Conservation (phyloP, 2,113 vertebrate genomes). For the Atlantisia rogersi region DNA sequence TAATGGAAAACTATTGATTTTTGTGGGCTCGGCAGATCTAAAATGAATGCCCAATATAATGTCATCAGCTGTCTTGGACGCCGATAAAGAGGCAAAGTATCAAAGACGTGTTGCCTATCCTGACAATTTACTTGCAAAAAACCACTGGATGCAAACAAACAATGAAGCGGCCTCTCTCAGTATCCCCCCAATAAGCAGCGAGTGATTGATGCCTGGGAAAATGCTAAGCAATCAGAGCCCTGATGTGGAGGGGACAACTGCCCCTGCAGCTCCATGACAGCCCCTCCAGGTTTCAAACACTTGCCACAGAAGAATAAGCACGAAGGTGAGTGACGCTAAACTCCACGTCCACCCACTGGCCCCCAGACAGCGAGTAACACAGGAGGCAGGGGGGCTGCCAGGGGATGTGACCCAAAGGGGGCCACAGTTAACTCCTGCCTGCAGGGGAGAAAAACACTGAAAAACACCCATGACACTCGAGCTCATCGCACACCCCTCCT, state of each 20-base stretch:
- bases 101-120: conserved; percentile 41
- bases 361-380: fast-evolving
- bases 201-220: neutral
- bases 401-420: neutral
- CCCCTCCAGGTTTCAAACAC: neutral
- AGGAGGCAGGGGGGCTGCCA: neutral
- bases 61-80: conserved; percentile 86
- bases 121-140: conserved; percentile 33
- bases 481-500: neutral
- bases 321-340: fast-evolving
- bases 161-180: conserved; percentile 2
- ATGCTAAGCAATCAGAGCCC: neutral
- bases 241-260: neutral
- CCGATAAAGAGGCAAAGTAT: conserved; percentile 70
- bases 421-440: neutral
- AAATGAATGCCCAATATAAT: conserved; percentile 83
- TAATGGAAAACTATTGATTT: conserved; percentile 99
- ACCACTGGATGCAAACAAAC: neutral
- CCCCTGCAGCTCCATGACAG: neutral
- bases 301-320: neutral
- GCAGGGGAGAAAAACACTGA: neutral
- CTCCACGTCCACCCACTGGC: neutral
- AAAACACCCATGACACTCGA: neutral
- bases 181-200: neutral
- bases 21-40: conserved; percentile 82